A percentile compares a stretch with the other conserved stretches of the same genome.
phyloP scores from a whole-genome alignment of 1,140 invertebrate species.

The Drepana arcuata region DNA sequence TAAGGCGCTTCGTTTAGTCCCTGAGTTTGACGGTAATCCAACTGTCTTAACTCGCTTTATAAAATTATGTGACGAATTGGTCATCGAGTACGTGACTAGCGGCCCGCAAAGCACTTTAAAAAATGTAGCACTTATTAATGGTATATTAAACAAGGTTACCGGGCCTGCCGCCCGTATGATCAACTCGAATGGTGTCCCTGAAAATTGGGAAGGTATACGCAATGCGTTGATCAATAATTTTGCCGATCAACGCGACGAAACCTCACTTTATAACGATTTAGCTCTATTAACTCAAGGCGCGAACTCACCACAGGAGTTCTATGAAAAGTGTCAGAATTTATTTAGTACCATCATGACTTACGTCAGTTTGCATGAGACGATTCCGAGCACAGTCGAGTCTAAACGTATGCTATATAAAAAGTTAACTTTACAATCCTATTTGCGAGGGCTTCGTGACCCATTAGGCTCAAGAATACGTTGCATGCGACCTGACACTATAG shows the following conservation, averaged over 20 bases:
- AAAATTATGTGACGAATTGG: neutral
- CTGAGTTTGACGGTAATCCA: conserved; percentile 6
- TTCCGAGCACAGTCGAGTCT: neutral
- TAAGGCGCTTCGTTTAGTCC: conserved; percentile 4
- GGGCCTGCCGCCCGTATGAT: neutral
- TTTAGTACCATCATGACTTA: neutral
- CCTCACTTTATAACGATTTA: neutral
- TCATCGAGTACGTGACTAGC: neutral
- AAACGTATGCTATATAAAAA: neutral
- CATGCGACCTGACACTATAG: neutral
- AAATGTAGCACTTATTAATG: neutral
- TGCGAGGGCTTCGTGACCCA: neutral
- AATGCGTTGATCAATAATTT: neutral
- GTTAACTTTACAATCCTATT: neutral
- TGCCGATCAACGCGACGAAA: neutral
- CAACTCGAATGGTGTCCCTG: neutral
- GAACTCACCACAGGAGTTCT: neutral
- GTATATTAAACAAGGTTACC: neutral
- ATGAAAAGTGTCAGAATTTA: conserved; percentile 1
- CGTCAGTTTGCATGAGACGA: neutral
- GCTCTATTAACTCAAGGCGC: neutral
- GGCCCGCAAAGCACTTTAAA: neutral
- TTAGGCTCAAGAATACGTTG: neutral
- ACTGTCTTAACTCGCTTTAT: conserved; percentile 1
- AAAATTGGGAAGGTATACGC: neutral